Conservation (phyloP, 1,140 invertebrate genomes). For the Microplitis demolitor region DNA sequence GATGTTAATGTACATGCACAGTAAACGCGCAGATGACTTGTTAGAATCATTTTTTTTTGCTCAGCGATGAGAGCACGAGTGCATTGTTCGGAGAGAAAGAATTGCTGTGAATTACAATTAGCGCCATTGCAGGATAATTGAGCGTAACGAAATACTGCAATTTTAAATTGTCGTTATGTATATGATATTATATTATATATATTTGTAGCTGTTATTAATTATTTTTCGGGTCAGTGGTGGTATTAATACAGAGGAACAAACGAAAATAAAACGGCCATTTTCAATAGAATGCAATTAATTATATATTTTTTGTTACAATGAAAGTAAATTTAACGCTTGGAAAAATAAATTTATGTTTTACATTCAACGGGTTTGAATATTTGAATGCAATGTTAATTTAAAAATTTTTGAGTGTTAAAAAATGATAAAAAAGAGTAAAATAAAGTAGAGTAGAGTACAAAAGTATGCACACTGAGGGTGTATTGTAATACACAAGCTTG, state of each 20-base stretch:
- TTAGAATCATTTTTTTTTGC: neutral
- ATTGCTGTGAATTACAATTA: constrained; percentile 8
- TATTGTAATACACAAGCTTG: too few relatives aligned
- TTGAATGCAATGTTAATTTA: too few relatives aligned
- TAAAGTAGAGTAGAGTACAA: neutral
- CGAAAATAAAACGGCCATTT: too few relatives aligned
- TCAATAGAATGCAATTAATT: too few relatives aligned
- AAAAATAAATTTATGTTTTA: too few relatives aligned
- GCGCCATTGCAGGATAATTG: constrained; percentile 13
- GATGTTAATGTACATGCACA: too few relatives aligned
- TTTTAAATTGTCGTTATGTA: neutral
- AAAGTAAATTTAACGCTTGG: too few relatives aligned
- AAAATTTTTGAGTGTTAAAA: too few relatives aligned
- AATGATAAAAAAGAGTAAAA: too few relatives aligned
- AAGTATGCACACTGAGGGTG: neutral
- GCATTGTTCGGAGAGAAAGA: neutral
- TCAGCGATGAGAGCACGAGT: constrained; percentile 1
- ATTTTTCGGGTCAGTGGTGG: neutral
- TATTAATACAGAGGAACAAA: neutral
- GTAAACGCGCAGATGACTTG: neutral
- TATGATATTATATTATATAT: neutral
- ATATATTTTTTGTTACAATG: too few relatives aligned
- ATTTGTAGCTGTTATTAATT: neutral
- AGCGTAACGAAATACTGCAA: constrained; percentile 8
- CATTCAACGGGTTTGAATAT: too few relatives aligned